Base-by-base conservation (phyloP, 2,113 vertebrate species). In the Abramis brama region DNA sequence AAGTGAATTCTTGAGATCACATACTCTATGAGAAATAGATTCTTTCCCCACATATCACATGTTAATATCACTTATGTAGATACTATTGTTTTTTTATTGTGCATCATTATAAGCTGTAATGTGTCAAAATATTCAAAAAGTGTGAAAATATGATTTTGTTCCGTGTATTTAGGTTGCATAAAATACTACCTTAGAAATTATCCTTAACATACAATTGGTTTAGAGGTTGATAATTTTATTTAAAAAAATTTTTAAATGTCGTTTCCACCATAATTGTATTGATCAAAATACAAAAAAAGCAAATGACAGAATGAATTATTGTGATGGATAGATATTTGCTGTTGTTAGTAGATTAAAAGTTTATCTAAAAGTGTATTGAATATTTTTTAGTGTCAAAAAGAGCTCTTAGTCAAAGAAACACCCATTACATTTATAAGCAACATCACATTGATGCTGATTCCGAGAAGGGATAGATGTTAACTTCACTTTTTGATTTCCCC, bases 401-500 rank as follows among this genome's bases (percentile, higher is more conserved):
- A 19, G 30, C 6, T 2, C 64, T 33, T 36, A 70, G 17, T 70
- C 17, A 1, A 66, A 68, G 27, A 66, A 66, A 17, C 17, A 4
- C 66, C 52, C 17, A 19, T 68, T 70, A 21, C 30, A 70, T 36
- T 70, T 21, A 36, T 70, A 45, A 73, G 70, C 21, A 43, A n/a
- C 25, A 55, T 52, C 25, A 55, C 30, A 39, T 60, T 25, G 3
- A 78, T 11, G 50, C 6, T 21, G 52, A 45, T 73, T 73, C 55
- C 33, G 17, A 57, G 76, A 50, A 27, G 19, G 30, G 21, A 59
- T 15, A n/a, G 11, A 23, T 2, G 5, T 59, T 60, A 57, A 78
- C 76, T 78, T 78, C 50, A n/a, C 30, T 43, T 60, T 60, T 60
- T 60, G 55, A 60, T 60, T 79, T 79, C 55, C 71, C 13, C 45